phyloP scores from a whole-genome alignment of 1,140 invertebrate genomes.

The Heliconius eleuchia region DNA sequence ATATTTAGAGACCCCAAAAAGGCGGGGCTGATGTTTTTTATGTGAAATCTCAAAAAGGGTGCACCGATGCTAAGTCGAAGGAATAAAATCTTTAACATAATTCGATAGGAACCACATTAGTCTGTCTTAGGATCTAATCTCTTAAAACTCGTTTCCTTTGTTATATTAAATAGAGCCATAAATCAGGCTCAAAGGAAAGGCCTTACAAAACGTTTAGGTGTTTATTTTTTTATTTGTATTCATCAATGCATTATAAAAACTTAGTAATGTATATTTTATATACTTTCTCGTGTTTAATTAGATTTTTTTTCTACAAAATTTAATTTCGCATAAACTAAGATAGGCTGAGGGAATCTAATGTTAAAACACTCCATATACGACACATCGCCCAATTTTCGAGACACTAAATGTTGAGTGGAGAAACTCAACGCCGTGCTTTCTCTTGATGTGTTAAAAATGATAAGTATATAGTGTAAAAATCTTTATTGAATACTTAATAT shows the following conservation, averaged over 20 bases:
- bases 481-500: too few species aligned
- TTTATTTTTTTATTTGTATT: conserved; percentile 2
- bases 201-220: neutral
- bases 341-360: too few species aligned
- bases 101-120: conserved; percentile 7
- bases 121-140: conserved; percentile 26
- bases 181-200: conserved; percentile 14
- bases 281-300: too few species aligned
- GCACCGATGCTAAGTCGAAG: neutral
- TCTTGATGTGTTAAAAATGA: too few species aligned
- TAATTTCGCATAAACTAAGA: too few species aligned
- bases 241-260: neutral
- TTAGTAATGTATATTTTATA: too few species aligned
- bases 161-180: conserved; percentile 30
- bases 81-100: conserved; percentile 28
- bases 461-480: too few species aligned
- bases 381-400: too few species aligned
- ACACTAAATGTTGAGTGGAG: too few species aligned
- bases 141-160: conserved; percentile 30
- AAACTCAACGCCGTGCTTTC: too few species aligned
- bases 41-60: conserved; percentile 7
- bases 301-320: too few species aligned
- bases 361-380: too few species aligned
- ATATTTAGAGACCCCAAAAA: conserved; percentile 25
- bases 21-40: conserved; percentile 23